Conservation (phyloP, 2,113 vertebrate genomes). For the Sinocyclocheilus maitianheensis region DNA sequence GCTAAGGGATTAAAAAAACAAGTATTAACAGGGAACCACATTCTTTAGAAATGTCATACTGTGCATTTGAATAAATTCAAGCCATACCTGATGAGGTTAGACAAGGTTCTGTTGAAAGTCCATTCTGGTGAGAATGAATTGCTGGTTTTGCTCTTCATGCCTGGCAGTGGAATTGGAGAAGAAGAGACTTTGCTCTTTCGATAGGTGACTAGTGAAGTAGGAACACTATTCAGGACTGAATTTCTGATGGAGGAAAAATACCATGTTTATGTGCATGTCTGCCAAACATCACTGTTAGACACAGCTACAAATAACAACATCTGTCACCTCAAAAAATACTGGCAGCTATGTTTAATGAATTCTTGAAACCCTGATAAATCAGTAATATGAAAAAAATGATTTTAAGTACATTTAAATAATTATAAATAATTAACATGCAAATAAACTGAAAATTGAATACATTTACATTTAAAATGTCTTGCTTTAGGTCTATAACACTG, state of each 20-base stretch:
- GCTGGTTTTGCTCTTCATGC: constrained; percentile 52
- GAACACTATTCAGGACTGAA: constrained; percentile 44
- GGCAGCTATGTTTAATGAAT: background rate
- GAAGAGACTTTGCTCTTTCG: constrained; percentile 18
- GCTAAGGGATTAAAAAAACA: too few species aligned
- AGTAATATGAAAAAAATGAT: background rate
- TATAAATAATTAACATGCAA: background rate
- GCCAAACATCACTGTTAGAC: background rate
- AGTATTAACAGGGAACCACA: background rate
- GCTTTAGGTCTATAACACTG: background rate
- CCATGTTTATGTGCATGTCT: background rate
- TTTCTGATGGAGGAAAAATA: constrained; percentile 40
- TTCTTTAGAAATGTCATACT: background rate
- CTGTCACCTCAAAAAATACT: background rate
- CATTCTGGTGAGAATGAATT: constrained; percentile 59
- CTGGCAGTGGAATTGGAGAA: background rate
- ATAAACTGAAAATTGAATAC: background rate
- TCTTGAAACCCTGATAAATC: background rate
- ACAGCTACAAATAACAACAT: background rate
- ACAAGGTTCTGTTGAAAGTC: constrained; percentile 76
- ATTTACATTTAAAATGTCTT: background rate
- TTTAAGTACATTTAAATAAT: too few species aligned
- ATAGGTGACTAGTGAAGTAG: constrained; percentile 49
- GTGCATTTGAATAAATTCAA: background rate
- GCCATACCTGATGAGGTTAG: constrained; percentile 74